Percentiles rank a stretch among this genome's conserved stretches.
These are phyloP conservation scores for Oscheius onirici DNA, from an alignment of 2,888 invertebrate genomes.

Conservation along the genomic window DNA sequence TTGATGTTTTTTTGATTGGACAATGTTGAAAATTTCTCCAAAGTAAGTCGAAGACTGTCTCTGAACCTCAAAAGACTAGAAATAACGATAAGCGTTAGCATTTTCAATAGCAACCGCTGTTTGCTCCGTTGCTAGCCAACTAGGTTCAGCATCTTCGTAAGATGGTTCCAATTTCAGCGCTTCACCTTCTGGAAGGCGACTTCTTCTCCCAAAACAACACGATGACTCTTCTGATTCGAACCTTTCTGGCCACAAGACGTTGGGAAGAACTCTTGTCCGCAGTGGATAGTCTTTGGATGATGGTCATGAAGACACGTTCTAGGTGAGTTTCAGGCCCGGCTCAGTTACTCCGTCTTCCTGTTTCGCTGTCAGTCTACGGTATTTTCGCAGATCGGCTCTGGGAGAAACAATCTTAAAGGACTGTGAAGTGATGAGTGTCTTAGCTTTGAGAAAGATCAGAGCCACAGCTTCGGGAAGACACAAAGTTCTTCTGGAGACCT, in stretches of 20 bases:
- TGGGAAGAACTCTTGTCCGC: slow-evolving; percentile 25
- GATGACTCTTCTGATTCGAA: not conserved
- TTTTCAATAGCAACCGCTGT: not conserved
- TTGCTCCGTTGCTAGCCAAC: not conserved
- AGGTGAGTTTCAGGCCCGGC: slow-evolving; percentile 6
- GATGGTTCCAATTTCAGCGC: slow-evolving; percentile 19
- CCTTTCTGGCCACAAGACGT: not conserved
- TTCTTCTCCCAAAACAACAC: not conserved
- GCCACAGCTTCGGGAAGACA: slow-evolving; percentile 26
- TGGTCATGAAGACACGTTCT: slow-evolving; percentile 33
- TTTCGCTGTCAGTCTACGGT: not conserved
- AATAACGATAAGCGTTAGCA: no score
- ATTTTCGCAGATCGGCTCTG: slow-evolving; percentile 24
- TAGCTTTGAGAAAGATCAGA: slow-evolving; percentile 16
- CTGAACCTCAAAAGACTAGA: no score
- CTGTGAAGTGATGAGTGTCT: slow-evolving; percentile 31
- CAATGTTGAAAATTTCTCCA: no score
- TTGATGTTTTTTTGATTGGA: no score
- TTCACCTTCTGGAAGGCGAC: slow-evolving; percentile 30
- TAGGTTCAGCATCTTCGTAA: not conserved
- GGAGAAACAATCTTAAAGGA: slow-evolving; percentile 26
- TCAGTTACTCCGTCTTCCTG: not conserved
- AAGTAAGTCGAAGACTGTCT: no score
- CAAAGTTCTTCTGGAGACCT: slow-evolving; percentile 29
- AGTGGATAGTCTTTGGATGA: slow-evolving; percentile 35